Evolutionary conservation across 2,888 invertebrate species (phyloP).

Genomic region (Drosophila glabriapex): DNA sequence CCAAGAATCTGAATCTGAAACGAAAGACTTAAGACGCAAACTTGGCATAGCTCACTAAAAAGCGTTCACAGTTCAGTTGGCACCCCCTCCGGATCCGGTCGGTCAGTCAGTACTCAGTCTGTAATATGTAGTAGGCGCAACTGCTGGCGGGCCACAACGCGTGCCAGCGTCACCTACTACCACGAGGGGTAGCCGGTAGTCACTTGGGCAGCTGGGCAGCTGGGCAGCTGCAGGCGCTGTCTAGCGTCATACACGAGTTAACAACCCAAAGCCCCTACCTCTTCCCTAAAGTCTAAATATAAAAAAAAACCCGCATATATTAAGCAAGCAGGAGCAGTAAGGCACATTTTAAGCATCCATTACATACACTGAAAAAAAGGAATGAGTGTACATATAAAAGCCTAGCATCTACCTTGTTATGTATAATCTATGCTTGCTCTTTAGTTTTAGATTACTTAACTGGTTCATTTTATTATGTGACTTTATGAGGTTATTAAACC

Average conservation of each 20-base stretch:
- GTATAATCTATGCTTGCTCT: not conserved
- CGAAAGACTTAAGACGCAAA: constrained; percentile 62
- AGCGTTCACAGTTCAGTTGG: constrained; percentile 71
- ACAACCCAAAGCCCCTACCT: constrained; percentile 42
- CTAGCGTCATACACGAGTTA: constrained; percentile 75
- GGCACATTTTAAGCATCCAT: constrained; percentile 46
- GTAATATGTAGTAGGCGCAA: constrained; percentile 12
- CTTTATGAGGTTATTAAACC: not conserved
- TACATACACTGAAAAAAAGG: constrained; percentile 32
- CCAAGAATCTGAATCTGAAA: constrained; percentile 39
- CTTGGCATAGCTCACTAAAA: constrained; percentile 50
- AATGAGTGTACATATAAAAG: not conserved
- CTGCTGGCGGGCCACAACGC: constrained; percentile 53
- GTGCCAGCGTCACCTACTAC: constrained; percentile 67
- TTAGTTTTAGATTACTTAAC: not conserved
- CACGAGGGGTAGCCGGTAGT: constrained; percentile 24
- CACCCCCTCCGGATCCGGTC: constrained; percentile 44
- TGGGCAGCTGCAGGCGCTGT: constrained; percentile 74
- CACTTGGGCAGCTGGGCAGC: constrained; percentile 16
- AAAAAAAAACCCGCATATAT: constrained; percentile 48
- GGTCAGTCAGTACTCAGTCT: constrained; percentile 8
- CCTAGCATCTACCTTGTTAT: not conserved
- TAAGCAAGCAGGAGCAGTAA: constrained; percentile 63
- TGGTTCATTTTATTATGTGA: not conserved
- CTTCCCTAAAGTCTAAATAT: not conserved